Conservation (phyloP, 2,797 vertebrate genomes). For the Sebastes matsubarae region DNA sequence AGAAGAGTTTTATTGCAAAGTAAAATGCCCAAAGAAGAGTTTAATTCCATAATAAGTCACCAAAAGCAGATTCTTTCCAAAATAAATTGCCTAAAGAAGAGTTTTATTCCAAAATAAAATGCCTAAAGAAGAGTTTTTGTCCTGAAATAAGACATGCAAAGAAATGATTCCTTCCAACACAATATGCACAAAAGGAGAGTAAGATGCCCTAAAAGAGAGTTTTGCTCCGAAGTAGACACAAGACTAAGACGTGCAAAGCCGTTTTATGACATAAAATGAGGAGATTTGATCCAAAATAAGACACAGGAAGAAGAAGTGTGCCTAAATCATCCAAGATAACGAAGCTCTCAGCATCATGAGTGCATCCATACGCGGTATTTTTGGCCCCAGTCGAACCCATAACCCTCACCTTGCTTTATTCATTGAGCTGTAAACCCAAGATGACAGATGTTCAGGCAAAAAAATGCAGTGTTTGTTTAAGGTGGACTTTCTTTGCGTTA, state of each 20-base stretch:
- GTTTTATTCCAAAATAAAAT: no score
- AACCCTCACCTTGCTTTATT: neutral
- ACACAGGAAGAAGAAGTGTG: neutral
- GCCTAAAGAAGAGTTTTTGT: no score
- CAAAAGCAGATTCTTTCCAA: neutral
- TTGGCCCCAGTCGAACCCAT: neutral
- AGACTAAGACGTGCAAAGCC: neutral
- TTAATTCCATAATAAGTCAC: neutral
- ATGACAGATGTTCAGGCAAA: constrained; percentile 7
- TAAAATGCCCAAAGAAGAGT: neutral
- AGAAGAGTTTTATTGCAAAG: neutral
- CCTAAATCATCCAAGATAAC: neutral
- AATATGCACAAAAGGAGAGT: neutral
- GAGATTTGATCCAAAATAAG: neutral
- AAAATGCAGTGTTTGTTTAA: constrained; percentile 22
- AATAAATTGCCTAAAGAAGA: neutral
- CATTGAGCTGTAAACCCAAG: neutral
- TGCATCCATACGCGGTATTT: neutral
- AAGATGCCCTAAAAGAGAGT: neutral
- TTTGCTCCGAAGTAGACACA: neutral
- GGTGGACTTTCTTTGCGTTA: neutral
- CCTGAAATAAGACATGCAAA: neutral
- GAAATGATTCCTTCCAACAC: neutral
- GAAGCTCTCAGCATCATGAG: neutral
- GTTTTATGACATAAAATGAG: neutral